Base-by-base conservation (phyloP, 2,888 invertebrate species). In the Alsophila aescularia region DNA sequence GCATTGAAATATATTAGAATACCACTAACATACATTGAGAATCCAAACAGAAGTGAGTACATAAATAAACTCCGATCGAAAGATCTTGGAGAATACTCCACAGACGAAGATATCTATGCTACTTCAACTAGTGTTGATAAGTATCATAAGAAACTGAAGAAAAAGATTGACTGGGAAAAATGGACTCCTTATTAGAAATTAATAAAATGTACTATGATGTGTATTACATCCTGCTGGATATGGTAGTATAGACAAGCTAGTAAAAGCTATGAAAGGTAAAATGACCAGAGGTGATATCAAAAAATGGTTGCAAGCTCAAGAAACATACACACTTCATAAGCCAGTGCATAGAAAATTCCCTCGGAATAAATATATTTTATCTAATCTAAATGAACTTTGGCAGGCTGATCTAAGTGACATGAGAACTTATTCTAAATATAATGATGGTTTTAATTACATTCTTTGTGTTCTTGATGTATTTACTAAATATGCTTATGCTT, bases 101-200 rank as follows among this genome's bases (percentile, higher is more conserved):
- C 48, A 18, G 37, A 43, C 10, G 48, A 48, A 10, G 14, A 24
- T 12, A 37, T 43, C 31, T 37, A 24, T 39, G 5, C 36, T 10
- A 39, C 43, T 18, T 29, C 53, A 18, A n/a, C 14, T 6, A 29
- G 37, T 6, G 5, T 1, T 0, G n/a, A 43, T 10, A 42, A 29
- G 10, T 16, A 15, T 29, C 54, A 59, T 34, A 16, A 45, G 14
- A 57, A 53, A 6, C 2, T 12, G 2, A 2, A 12, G 41, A 55
- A 56, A 12, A 69, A 62, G 50, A 48, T 62, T 24, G 64, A 69
- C 27, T 71, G 70, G 70, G 59, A 71, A 44, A 66, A 60, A 69
- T 71, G 70, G 69, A 69, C 50, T 51, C 69, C 70, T 37, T 69
- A 66, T 14, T 64, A 71, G 64, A 69, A 56, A 64, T 69, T 6